Percentiles rank a stretch among this genome's conserved stretches.
Conservation (phyloP, 2,888 invertebrate species). For the Cephus spinipes region DNA sequence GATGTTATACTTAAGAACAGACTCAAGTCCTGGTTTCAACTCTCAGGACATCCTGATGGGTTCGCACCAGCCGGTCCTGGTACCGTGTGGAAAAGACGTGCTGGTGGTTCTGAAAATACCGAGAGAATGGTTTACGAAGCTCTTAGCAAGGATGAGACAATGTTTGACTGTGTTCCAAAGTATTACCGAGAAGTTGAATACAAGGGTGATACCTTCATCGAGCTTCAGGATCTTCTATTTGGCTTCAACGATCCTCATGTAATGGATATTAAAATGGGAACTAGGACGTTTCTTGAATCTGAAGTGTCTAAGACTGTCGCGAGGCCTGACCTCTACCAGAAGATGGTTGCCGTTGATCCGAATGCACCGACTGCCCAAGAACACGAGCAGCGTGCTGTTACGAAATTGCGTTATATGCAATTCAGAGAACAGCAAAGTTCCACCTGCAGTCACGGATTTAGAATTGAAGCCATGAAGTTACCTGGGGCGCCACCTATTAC, state of each 20-base stretch:
- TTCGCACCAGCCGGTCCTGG: slow-evolving; percentile 93
- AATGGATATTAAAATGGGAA: slow-evolving; percentile 98
- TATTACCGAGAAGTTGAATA: slow-evolving; percentile 88
- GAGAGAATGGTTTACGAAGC: slow-evolving; percentile 85
- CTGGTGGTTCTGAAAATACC: slow-evolving; percentile 76
- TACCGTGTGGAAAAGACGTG: slow-evolving; percentile 92
- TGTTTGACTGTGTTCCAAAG: slow-evolving; percentile 81
- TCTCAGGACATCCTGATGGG: slow-evolving; percentile 93
- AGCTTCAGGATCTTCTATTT: slow-evolving; percentile 92
- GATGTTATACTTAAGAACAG: slow-evolving; percentile 84
- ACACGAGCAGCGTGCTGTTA: slow-evolving; percentile 84
- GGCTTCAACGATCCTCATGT: slow-evolving; percentile 93
- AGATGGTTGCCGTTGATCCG: slow-evolving; percentile 94
- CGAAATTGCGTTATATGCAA: slow-evolving; percentile 97
- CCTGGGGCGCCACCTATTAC: slow-evolving; percentile 85
- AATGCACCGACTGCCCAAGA: slow-evolving; percentile 88
- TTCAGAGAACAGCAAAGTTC: slow-evolving; percentile 95
- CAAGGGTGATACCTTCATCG: slow-evolving; percentile 87
- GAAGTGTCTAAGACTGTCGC: slow-evolving; percentile 91
- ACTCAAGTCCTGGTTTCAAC: slow-evolving; percentile 82
- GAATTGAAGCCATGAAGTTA: slow-evolving; percentile 95
- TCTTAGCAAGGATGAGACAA: slow-evolving; percentile 79
- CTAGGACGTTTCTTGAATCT: slow-evolving; percentile 93
- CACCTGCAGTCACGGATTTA: slow-evolving; percentile 91
- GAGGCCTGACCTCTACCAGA: slow-evolving; percentile 90